Percentiles rank a stretch among this genome's conserved stretches.
phyloP scores from a whole-genome alignment of 2,888 invertebrate genomes.

The Orchestes rusci region DNA sequence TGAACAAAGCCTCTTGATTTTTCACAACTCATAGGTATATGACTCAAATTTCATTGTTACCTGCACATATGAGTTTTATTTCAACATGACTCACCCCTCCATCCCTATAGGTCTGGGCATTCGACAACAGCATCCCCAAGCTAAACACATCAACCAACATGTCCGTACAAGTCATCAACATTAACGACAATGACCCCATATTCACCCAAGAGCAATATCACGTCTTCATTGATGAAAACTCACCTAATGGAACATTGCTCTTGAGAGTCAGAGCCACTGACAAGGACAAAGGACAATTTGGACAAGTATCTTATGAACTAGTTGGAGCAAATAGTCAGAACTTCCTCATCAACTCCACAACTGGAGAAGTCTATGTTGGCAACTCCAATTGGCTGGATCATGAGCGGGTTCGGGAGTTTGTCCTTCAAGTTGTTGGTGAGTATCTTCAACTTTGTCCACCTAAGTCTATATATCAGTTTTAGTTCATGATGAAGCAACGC shows the following conservation, averaged over 20 bases:
- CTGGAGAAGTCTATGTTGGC: slow-evolving; percentile 71
- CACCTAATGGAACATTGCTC: slow-evolving; percentile 64
- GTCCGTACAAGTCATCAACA: slow-evolving; percentile 68
- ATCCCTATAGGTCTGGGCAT: no score
- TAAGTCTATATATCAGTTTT: no score
- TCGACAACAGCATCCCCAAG: slow-evolving; percentile 82
- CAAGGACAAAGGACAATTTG: slow-evolving; percentile 70
- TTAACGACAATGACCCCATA: slow-evolving; percentile 81
- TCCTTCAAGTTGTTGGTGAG: slow-evolving; percentile 62
- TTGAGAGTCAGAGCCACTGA: slow-evolving; percentile 70
- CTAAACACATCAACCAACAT: slow-evolving; percentile 72
- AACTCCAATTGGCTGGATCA: slow-evolving; percentile 69
- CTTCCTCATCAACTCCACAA: slow-evolving; percentile 63
- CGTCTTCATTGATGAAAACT: slow-evolving; percentile 68
- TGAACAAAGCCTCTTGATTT: no score
- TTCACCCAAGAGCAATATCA: slow-evolving; percentile 65
- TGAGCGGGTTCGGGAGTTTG: slow-evolving; percentile 62
- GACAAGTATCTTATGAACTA: slow-evolving; percentile 69
- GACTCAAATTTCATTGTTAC: no score
- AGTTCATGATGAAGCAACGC: slow-evolving; percentile 74
- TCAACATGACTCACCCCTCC: no score
- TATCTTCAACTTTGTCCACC: no score
- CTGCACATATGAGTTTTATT: no score
- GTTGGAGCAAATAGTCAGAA: slow-evolving; percentile 66
- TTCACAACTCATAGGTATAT: no score